These are phyloP conservation scores for Temnopleurus reevesii DNA, from an alignment of 53 echinoderm and acorn worm species.

Conservation along the genomic window DNA sequence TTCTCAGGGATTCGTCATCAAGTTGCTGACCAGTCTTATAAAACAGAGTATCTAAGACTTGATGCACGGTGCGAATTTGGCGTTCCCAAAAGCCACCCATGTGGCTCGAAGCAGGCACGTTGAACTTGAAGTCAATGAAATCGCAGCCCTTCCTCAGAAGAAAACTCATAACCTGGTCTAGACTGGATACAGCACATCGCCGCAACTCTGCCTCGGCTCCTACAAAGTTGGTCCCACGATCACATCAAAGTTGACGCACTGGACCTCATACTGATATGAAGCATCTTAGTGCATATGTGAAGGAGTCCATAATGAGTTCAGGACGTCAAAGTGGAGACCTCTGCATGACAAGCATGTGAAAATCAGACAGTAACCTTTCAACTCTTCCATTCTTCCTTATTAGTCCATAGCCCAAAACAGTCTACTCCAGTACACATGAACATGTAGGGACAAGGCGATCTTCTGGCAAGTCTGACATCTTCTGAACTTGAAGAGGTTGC, in stretches of 20 bases:
- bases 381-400: too few relatives aligned
- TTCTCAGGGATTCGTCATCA: slow-evolving; percentile 75
- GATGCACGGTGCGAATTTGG: slow-evolving; percentile 67
- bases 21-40: slow-evolving; percentile 60
- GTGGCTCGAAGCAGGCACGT: slow-evolving; percentile 59
- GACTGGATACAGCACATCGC: slow-evolving; percentile 60
- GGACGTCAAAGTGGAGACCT: too few relatives aligned
- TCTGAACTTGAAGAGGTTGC: neutral
- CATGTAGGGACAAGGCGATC: too few relatives aligned
- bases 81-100: slow-evolving; percentile 75
- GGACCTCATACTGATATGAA: too few relatives aligned
- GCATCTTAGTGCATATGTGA: too few relatives aligned
- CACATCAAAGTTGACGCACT: slow-evolving; percentile 65
- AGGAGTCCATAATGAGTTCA: too few relatives aligned
- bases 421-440: too few relatives aligned
- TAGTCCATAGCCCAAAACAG: too few relatives aligned
- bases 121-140: slow-evolving; percentile 62
- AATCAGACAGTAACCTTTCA: too few relatives aligned
- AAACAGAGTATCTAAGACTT: slow-evolving; percentile 61
- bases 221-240: slow-evolving; percentile 70
- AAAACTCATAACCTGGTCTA: slow-evolving; percentile 31
- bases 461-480: too few relatives aligned
- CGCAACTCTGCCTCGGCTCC: slow-evolving; percentile 63
- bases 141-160: slow-evolving; percentile 60
- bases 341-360: too few relatives aligned